phyloP scores from a whole-genome alignment of 2,113 vertebrate genomes.

The Antechinus flavipes region DNA sequence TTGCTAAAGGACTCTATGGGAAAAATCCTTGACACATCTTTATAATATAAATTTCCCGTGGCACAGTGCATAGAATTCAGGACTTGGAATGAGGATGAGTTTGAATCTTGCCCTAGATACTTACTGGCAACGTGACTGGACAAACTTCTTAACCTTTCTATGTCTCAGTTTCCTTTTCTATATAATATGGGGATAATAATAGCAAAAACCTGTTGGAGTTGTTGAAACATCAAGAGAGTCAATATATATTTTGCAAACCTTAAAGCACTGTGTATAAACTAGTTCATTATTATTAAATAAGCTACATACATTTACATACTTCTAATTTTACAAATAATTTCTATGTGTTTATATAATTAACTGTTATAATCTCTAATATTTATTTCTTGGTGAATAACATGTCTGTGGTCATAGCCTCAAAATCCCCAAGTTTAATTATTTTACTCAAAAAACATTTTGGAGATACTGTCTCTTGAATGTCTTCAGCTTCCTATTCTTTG shows the following conservation, averaged over 20 bases:
- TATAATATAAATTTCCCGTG: neutral
- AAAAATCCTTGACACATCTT: neutral
- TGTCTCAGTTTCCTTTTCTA: neutral
- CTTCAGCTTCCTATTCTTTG: neutral
- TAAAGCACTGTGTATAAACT: neutral
- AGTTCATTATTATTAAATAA: neutral
- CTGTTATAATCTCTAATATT: neutral
- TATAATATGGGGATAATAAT: neutral
- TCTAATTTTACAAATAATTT: constrained; percentile 7
- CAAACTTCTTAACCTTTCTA: neutral
- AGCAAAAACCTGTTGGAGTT: neutral
- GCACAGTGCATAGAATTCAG: neutral
- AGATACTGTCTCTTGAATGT: neutral
- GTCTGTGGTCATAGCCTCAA: neutral
- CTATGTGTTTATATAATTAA: constrained; percentile 26
- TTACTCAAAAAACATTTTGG: neutral
- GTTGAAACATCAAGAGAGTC: neutral
- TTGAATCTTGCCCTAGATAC: neutral
- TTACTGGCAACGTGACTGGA: neutral
- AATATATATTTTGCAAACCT: neutral
- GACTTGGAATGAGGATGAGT: neutral
- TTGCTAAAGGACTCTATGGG: neutral
- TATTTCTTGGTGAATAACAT: neutral
- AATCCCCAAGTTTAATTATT: constrained; percentile 10
- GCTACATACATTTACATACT: neutral